A percentile compares a stretch with the other conserved stretches of the same genome.
phyloP scores from a whole-genome alignment of 2,797 vertebrate species.

The Xenops minutus region DNA sequence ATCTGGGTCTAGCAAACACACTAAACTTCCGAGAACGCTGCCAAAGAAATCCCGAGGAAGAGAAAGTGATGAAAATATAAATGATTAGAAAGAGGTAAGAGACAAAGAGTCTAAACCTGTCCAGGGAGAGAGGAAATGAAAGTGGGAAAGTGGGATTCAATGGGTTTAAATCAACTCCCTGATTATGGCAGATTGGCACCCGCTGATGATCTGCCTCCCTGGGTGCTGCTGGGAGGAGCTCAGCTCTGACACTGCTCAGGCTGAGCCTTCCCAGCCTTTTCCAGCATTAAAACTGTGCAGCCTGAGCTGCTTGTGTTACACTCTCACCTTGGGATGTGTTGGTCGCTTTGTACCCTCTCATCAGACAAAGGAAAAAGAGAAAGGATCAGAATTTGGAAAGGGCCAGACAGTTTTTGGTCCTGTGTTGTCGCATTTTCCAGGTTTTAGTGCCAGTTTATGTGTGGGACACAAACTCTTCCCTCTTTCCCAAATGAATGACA shows the following conservation, averaged over 20 bases:
- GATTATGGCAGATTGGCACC: background rate
- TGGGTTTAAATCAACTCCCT: background rate
- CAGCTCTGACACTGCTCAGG: background rate
- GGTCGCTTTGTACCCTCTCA: background rate
- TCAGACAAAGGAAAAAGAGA: background rate
- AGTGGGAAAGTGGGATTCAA: background rate
- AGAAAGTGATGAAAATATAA: slow-evolving; percentile 6
- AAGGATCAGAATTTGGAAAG: background rate
- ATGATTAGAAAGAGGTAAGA: background rate
- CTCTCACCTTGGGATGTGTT: background rate
- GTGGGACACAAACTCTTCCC: background rate
- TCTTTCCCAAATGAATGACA: background rate
- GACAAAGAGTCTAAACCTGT: background rate
- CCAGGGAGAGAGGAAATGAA: slow-evolving; percentile 30
- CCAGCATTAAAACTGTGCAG: background rate
- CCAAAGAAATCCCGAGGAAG: background rate
- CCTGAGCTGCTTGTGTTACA: background rate
- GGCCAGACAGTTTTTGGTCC: background rate
- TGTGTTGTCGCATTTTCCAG: background rate
- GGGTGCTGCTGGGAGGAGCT: background rate
- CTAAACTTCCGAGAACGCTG: background rate
- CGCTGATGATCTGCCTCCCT: background rate
- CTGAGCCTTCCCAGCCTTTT: background rate
- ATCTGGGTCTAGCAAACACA: background rate
- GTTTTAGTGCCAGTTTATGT: background rate